A percentile compares a stretch with the other conserved stretches of the same genome.
Conservation (phyloP, 2,113 vertebrate genomes). For the Cranoglanis bouderius region DNA sequence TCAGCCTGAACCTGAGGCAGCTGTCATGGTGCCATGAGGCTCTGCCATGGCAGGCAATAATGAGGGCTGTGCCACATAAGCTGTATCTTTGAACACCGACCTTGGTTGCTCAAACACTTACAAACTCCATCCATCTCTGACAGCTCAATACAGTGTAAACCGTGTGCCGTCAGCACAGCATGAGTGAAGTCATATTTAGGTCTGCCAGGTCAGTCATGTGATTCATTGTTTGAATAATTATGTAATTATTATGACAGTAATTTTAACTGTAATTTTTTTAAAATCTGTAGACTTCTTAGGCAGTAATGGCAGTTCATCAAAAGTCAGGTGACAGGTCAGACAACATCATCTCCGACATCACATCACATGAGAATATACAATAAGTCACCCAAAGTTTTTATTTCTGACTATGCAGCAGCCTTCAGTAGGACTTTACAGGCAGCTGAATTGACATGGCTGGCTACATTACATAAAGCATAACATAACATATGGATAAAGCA, state of each 20-base stretch:
- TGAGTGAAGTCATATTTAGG: background rate
- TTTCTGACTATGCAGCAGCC: background rate
- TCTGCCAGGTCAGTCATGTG: slow-evolving; percentile 1
- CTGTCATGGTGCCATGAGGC: slow-evolving; percentile 45
- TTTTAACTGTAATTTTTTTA: background rate
- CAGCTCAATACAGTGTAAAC: background rate
- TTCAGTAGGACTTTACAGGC: background rate
- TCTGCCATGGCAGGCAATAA: slow-evolving; percentile 35
- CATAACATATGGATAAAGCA: too few relatives aligned
- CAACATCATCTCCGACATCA: background rate
- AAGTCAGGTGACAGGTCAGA: background rate
- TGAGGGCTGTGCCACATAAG: slow-evolving; percentile 38
- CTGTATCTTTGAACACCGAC: slow-evolving; percentile 38
- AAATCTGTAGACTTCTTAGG: background rate
- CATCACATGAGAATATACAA: background rate
- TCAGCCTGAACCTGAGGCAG: slow-evolving; percentile 48
- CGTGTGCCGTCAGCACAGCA: background rate
- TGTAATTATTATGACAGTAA: background rate
- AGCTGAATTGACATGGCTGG: background rate
- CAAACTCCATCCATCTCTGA: background rate
- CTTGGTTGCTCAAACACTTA: slow-evolving; percentile 31
- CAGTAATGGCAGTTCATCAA: background rate
- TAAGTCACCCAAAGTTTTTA: background rate
- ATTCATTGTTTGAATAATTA: background rate
- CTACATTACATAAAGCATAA: background rate